Evolutionary conservation across 2,888 invertebrate genomes (phyloP), one percentile per base, ranked within the genome.

Genomic region (Napeogenes sylphis): DNA sequence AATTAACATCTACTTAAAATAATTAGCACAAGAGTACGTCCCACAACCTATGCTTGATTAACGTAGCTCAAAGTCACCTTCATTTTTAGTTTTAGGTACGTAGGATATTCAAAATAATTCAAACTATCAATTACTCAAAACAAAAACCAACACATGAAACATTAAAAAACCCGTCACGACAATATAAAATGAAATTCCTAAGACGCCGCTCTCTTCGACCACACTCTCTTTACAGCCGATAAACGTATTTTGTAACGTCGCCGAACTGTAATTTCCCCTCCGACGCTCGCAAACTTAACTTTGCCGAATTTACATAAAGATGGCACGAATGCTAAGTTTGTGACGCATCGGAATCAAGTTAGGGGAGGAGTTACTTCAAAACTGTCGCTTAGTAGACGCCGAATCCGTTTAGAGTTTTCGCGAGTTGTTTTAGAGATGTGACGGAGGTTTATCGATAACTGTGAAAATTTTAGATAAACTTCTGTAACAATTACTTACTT

Each of bases 341-440:
- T 82, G 79, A 74, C 83, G 81, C 81, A 83, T 83, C 76, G 76
- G 82, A 89, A 90, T 89, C 84, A 88, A 90, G 90, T 90, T 90
- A 89, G 80, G 80, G 79, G 78, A 74, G 80, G 83, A 74, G 73
- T 71, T 84, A 89, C 87, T 90, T 89, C 88, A 86, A 87, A 90
- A 90, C 87, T 90, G 90, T 87, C 90, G 85, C 87, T 86, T 82
- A 86, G 87, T 87, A 85, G 84, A 88, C 81, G 84, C 83, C 85
- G 85, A 87, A 88, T 87, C 84, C 85, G 86, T 85, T 90, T 89
- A 87, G 77, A 85, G 83, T 85, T 88, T 85, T 83, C 75, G 80
- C 79, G 77, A 75, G 73, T 72, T 73, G 59, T 54, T 56, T 55
- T 71, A 71, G 69, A 58, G 70, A 57, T 61, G 67, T 54, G n/a